These are phyloP conservation scores for Halcyon senegalensis DNA, from an alignment of 2,113 vertebrate genomes.

Conservation along the genomic window DNA sequence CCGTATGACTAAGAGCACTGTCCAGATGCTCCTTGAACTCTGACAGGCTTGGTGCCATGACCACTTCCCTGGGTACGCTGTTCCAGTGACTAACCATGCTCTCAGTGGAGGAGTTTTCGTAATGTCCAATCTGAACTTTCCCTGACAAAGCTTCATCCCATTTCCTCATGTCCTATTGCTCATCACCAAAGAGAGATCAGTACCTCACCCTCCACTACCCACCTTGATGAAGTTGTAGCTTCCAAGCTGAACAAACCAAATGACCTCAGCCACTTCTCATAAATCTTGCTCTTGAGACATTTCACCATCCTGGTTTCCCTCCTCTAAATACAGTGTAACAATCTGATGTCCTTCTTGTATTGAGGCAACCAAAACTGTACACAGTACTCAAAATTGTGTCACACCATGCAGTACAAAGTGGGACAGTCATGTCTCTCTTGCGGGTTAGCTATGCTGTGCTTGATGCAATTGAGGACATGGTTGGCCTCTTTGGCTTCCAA, in stretches of 20 bases:
- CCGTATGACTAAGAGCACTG: background rate
- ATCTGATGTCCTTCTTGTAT: background rate
- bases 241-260: background rate
- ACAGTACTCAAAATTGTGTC: background rate
- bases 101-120: background rate
- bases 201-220: rapidly evolving
- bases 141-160: background rate
- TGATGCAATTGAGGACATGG: rapidly evolving
- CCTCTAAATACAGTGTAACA: background rate
- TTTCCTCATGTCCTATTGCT: rapidly evolving
- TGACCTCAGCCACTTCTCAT: rapidly evolving
- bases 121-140: background rate
- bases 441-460: background rate
- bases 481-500: background rate
- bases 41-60: background rate
- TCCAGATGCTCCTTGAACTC: background rate
- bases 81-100: background rate
- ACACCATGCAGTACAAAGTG: background rate
- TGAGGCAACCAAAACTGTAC: background rate
- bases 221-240: background rate
- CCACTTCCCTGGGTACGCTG: background rate
- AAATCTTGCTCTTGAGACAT: background rate
- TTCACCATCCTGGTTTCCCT: background rate
- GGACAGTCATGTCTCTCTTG: background rate
- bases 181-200: background rate